These are phyloP conservation scores for Oopsacas minuta DNA, from an alignment of 37 sponge, comb jelly and placozoan genomes.

Conservation along the genomic window DNA sequence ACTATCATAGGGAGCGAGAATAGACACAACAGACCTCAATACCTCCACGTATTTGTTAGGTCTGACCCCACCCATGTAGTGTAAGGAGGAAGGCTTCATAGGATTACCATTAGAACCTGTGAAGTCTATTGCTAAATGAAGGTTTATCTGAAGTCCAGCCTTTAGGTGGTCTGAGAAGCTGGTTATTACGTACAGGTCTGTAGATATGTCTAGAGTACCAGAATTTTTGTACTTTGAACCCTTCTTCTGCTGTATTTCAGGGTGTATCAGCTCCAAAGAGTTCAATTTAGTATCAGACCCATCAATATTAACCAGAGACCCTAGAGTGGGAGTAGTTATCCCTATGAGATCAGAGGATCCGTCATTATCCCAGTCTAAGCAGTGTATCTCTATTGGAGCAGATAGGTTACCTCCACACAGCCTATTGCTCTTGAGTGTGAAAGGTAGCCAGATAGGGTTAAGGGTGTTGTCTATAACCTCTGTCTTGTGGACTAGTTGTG, in stretches of 20 bases:
- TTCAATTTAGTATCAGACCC: background rate
- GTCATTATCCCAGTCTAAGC: background rate
- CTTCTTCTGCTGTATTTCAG: background rate
- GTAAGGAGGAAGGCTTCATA: background rate
- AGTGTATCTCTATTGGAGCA: background rate
- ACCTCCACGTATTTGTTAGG: conserved; percentile 5
- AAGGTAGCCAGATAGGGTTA: background rate
- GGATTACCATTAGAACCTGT: conserved; percentile 19
- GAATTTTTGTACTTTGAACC: background rate
- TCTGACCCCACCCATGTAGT: background rate
- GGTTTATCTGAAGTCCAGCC: conserved; percentile 25
- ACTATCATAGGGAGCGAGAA: background rate
- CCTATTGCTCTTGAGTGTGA: background rate
- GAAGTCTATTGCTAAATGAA: conserved; percentile 23
- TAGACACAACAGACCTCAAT: background rate
- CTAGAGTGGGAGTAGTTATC: background rate
- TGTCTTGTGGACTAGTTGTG: background rate
- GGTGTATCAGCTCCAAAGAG: background rate
- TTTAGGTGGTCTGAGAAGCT: conserved; percentile 26
- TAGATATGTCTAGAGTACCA: background rate
- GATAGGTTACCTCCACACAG: background rate
- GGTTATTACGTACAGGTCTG: background rate
- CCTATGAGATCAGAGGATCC: conserved; percentile 4
- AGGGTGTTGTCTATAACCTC: background rate
- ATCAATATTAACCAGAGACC: background rate